phyloP scores from a whole-genome alignment of 2,113 vertebrate genomes.

The Centropus unirufus region DNA sequence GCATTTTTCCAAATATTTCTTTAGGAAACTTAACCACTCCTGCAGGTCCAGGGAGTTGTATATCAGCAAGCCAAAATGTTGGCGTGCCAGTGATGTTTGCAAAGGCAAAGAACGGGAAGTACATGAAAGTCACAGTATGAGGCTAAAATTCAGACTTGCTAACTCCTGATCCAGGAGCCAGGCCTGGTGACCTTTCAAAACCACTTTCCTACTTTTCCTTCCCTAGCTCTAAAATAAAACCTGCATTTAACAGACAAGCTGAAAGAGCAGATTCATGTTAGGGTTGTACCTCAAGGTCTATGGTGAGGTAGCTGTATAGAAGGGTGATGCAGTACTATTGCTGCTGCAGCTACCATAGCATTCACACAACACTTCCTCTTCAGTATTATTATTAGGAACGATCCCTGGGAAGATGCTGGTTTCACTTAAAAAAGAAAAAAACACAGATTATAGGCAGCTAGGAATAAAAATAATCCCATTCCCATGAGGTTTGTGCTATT shows the following conservation, averaged over 20 bases:
- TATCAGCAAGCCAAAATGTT: not conserved
- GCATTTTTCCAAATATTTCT: not conserved
- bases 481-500: conserved; percentile 27
- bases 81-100: not conserved
- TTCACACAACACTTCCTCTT: not conserved
- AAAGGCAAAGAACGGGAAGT: not conserved
- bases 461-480: conserved; percentile 52
- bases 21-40: not conserved
- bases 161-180: not conserved
- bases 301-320: not conserved
- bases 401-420: conserved; percentile 60
- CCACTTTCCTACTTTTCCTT: not conserved
- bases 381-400: conserved; percentile 53
- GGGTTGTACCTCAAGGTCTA: not conserved
- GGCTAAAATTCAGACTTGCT: conserved; percentile 16
- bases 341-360: not conserved
- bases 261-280: not conserved
- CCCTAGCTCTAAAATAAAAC: conserved; percentile 32
- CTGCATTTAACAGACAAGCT: not conserved
- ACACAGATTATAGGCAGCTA: conserved; percentile 22
- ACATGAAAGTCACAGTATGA: not conserved
- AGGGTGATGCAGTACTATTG: not conserved
- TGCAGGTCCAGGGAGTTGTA: not conserved
- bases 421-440: conserved; percentile 21
- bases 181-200: conserved; percentile 28